Evolutionary conservation across 2,797 vertebrate species (phyloP).

Genomic region (Zenarchopterus dispar): DNA sequence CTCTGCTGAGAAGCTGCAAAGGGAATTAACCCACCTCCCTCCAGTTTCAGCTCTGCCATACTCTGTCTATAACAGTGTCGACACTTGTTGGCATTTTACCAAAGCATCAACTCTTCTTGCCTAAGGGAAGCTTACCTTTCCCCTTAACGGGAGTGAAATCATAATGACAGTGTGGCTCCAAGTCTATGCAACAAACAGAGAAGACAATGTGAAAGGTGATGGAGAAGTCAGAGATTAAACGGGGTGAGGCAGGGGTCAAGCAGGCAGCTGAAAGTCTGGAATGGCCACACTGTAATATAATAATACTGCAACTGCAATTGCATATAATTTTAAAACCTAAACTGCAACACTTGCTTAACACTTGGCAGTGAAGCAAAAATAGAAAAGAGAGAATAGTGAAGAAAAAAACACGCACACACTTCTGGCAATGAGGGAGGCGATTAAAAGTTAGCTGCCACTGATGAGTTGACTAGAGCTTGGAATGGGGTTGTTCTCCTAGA

Average conservation of each 20-base stretch:
- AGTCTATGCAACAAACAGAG: slow-evolving; percentile 13
- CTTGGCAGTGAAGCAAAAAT: slow-evolving; percentile 5
- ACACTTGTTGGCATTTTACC: slow-evolving; percentile 50
- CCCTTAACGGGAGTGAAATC: slow-evolving; percentile 52
- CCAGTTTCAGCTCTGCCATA: slow-evolving; percentile 41
- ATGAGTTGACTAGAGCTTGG: slow-evolving; percentile 52
- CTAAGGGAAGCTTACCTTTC: slow-evolving; percentile 54
- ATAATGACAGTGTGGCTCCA: slow-evolving; percentile 37
- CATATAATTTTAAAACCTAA: slow-evolving; percentile 9
- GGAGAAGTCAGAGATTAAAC: slow-evolving; percentile 49
- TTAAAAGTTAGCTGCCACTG: slow-evolving; percentile 58
- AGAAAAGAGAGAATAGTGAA: neutral
- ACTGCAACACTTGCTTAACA: neutral
- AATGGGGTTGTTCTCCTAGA: slow-evolving; percentile 58
- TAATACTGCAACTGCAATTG: slow-evolving; percentile 1
- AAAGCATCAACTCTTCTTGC: slow-evolving; percentile 39
- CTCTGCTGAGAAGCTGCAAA: slow-evolving; percentile 51
- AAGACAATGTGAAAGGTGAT: slow-evolving; percentile 29
- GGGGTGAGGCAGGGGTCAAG: slow-evolving; percentile 25
- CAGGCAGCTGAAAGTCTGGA: neutral
- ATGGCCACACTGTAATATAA: neutral
- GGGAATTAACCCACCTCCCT: slow-evolving; percentile 50
- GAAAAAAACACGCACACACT: neutral
- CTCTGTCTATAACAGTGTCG: neutral
- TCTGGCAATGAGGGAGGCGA: slow-evolving; percentile 36